Percentiles rank a stretch among this genome's conserved stretches.
Evolutionary conservation across 92 coral and sea anemone species (phyloP).

Genomic region (Isaurus tuberculatus): DNA sequence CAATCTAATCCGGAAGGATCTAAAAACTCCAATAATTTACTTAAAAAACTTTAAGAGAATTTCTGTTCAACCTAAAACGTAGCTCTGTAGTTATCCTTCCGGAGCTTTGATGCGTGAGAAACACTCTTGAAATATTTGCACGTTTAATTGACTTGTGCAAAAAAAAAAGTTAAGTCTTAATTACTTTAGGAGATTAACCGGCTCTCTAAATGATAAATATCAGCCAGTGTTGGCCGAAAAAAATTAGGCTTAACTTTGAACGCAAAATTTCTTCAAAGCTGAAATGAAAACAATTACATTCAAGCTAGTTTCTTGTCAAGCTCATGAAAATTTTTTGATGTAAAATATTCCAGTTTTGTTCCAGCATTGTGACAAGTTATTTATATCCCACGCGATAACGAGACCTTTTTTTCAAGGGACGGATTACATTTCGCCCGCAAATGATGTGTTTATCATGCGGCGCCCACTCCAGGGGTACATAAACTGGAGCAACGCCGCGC

Average conservation of each 20-base stretch:
- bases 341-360: not conserved
- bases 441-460: slow-evolving; percentile 34
- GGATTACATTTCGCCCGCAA: slow-evolving; percentile 22
- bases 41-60: not conserved
- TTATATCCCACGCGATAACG: not conserved
- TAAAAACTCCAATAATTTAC: not conserved
- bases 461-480: not conserved
- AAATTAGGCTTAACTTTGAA: not conserved
- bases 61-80: not conserved
- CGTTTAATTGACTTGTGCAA: not conserved
- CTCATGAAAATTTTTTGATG: not conserved
- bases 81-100: slow-evolving; percentile 31
- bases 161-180: not conserved
- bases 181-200: not conserved
- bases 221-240: not conserved
- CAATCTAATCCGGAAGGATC: slow-evolving; percentile 27
- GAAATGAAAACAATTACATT: not conserved
- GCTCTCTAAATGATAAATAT: not conserved
- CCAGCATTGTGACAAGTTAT: slow-evolving; percentile 43
- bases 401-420: slow-evolving; percentile 1
- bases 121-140: slow-evolving; percentile 31
- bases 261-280: not conserved
- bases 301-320: not conserved
- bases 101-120: slow-evolving; percentile 19
- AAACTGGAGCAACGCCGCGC: not conserved